A percentile compares a stretch with the other conserved stretches of the same genome.
phyloP scores from a whole-genome alignment of 2,797 vertebrate species.

The Brotogeris chrysoptera region DNA sequence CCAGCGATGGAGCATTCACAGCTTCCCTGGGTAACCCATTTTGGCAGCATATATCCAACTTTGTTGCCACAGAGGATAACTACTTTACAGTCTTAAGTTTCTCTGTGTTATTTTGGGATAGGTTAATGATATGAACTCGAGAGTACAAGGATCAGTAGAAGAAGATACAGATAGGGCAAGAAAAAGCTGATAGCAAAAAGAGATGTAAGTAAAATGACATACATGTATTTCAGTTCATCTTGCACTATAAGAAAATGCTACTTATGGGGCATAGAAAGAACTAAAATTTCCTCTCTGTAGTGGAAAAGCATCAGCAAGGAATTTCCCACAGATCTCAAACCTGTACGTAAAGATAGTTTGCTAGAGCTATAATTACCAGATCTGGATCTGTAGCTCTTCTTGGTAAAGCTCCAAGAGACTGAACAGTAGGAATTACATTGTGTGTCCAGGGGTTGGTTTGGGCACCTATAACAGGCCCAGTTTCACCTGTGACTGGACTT shows the following conservation, averaged over 20 bases:
- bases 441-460: slow-evolving; percentile 74
- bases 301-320: background rate
- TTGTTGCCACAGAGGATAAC: background rate
- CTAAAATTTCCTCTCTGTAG: background rate
- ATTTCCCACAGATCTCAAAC: background rate
- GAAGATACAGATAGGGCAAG: background rate
- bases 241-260: background rate
- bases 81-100: background rate
- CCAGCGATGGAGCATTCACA: too few relatives aligned
- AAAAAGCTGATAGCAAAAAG: background rate
- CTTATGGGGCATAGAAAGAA: background rate
- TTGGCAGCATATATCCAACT: background rate
- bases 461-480: slow-evolving; percentile 83
- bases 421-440: slow-evolving; percentile 80
- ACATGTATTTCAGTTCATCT: background rate
- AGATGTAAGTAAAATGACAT: background rate
- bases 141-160: background rate
- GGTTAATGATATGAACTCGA: background rate
- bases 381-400: slow-evolving; percentile 71
- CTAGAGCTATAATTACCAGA: slow-evolving; percentile 72
- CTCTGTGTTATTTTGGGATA: background rate
- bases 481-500: slow-evolving; percentile 81
- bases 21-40: too few relatives aligned
- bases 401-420: slow-evolving; percentile 74
- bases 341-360: background rate